These are phyloP conservation scores for Drosophila anceps DNA, from an alignment of 2,888 invertebrate species.

Conservation along the genomic window DNA sequence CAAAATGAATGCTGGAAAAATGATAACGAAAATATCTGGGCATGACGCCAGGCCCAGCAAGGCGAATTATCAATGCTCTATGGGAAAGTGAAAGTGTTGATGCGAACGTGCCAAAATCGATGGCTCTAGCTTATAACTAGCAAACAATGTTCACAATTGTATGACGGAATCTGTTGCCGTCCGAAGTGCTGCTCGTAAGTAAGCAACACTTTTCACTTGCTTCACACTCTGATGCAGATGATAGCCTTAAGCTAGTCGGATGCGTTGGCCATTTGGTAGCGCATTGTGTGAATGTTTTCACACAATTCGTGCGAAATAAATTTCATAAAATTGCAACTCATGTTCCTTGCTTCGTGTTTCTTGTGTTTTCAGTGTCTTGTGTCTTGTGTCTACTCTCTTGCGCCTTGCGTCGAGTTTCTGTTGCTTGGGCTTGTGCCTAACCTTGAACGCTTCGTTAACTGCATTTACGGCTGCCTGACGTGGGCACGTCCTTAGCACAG, in stretches of 20 bases:
- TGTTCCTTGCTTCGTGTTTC: constrained; percentile 50
- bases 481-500: constrained; percentile 20
- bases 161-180: background rate
- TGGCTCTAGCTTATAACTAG: background rate
- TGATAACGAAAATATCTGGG: constrained; percentile 69
- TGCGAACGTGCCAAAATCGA: constrained; percentile 14
- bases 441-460: constrained; percentile 78
- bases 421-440: constrained; percentile 41
- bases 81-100: constrained; percentile 10
- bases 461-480: constrained; percentile 60
- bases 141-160: background rate
- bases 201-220: constrained; percentile 22
- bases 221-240: constrained; percentile 26
- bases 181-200: background rate
- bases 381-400: constrained; percentile 11
- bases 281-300: constrained; percentile 58
- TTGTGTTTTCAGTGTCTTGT: constrained; percentile 28
- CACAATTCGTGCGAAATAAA: constrained; percentile 72
- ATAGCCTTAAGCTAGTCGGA: constrained; percentile 20
- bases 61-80: constrained; percentile 30
- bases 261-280: constrained; percentile 36
- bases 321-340: constrained; percentile 74
- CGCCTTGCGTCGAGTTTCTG: background rate
- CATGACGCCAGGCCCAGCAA: constrained; percentile 30
- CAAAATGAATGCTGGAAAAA: constrained; percentile 74